Evolutionary conservation across 1,140 invertebrate species (phyloP), one percentile per base, ranked within the genome.

Genomic region (Pomacea maculata): DNA sequence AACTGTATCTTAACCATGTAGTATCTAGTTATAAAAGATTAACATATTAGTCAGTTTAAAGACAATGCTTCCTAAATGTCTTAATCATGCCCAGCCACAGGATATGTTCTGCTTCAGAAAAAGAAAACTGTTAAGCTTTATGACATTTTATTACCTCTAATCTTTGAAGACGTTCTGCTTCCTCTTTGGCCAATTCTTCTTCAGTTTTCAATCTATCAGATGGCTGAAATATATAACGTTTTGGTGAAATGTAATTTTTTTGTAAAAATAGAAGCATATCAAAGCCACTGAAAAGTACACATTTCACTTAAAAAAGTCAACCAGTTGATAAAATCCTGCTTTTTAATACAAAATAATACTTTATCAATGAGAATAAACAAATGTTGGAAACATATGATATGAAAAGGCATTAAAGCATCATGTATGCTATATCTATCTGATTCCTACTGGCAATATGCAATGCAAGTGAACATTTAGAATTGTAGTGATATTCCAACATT

Each of bases 101-200:
- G 12, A 15, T 34, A 71, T n/a, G n/a, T 1, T 3, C 71, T 11
- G 9, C n/a, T 11, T 29, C 55, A 55, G 29, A 12, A 12, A 70
- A n/a, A 70, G 67, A 70, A 70, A 34, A 70, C 29, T 12, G 21
- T 25, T 11, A n/a, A 70, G 11, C 10, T 11, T 34, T 25, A 70
- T 11, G 64, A 19, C 25, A 72, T 34, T 67, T 25, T 73, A 75
- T 80, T 83, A 89, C 93, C 92, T 97, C 96, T 57, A 97, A 90
- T 88, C 95, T 94, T 85, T 96, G 95, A n/a, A 97, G 91, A 84
- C 93, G 94, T 82, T 95, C 94, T 84, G 94, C 94, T 87, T 97
- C 95, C 91, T 96, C 95, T 88, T 94, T 94, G 11, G 94, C 95
- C 74, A 96, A 92, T 92, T 97, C 95, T 83, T 96, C 95, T 85